Evolutionary conservation across 2,888 invertebrate species (phyloP), one percentile per base, ranked within the genome.

Genomic region (Sthenelais limicola): DNA sequence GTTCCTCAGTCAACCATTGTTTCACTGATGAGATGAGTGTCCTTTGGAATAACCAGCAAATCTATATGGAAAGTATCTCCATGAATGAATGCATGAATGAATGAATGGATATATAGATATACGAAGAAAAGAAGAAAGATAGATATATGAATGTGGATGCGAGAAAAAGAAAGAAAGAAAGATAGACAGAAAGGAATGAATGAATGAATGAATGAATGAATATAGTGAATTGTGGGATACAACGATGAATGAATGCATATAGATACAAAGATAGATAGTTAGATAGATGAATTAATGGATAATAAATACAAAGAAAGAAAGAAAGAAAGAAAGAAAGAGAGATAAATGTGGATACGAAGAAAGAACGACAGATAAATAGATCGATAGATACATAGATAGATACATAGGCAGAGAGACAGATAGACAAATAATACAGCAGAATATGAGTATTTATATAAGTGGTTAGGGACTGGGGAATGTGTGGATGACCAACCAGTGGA

Each of bases 251-350:
- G n/a, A n/a, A 49, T 7, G n/a, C 7, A n/a, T n/a, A 49, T 7
- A 18, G 49, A 49, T n/a, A 49, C 5, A 21, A 30, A 52, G 15
- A n/a, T 5, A n/a, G 5, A 21, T 26, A 52, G 12, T 15, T 26
- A 15, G 52, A 7, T n/a, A 12, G 51, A 12, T n/a, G 7, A 24
- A 12, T 5, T 9, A 24, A 12, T n/a, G 7, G 51, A 12, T n/a
- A 12, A 3, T 28, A 30, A n/a, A 52, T 7, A 24, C 15, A n/a
- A 30, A 52, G 52, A 52, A 30, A n/a, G 21, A 24, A 30, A 52
- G 52, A n/a, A 30, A 52, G 52, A 52, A 30, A n/a, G 52, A 52
- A 30, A 52, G 52, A n/a, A 30, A 52, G 52, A 52, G 52, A n/a
- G 52, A 52, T 12, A 24, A 30, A n/a, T 26, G 30, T 26, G 30